phyloP scores from a whole-genome alignment of 2,888 invertebrate species.

The Cantharis flavilabris region DNA sequence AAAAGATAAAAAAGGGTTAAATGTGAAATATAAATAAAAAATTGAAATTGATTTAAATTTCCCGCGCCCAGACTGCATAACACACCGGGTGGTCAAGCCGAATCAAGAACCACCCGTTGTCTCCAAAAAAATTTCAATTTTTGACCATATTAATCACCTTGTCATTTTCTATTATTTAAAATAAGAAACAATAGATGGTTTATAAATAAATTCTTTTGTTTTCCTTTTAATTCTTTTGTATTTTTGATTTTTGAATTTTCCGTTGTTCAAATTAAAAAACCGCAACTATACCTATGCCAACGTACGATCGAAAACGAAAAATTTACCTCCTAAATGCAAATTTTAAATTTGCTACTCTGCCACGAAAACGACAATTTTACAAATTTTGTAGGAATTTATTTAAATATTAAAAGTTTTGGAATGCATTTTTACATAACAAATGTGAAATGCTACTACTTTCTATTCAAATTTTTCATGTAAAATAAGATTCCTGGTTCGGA shows the following conservation, averaged over 20 bases:
- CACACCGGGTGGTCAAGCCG: conserved; percentile 44
- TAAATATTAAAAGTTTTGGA: not conserved
- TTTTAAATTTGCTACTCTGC: not conserved
- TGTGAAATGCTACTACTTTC: not conserved
- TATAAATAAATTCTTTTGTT: conserved; percentile 21
- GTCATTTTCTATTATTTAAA: conserved; percentile 55
- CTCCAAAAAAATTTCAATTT: conserved; percentile 52
- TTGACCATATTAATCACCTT: conserved; percentile 55
- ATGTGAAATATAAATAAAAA: conserved; percentile 3
- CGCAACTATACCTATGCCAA: not conserved
- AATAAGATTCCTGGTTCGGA: not conserved
- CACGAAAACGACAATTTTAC: not conserved
- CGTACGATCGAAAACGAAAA: not conserved
- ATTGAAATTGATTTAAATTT: conserved; percentile 40
- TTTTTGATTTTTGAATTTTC: not conserved
- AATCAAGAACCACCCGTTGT: conserved; percentile 50
- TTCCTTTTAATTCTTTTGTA: conserved; percentile 3
- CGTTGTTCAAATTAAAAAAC: not conserved
- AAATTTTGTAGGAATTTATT: not conserved
- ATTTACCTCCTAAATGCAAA: not conserved
- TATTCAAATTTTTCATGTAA: not conserved
- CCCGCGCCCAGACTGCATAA: conserved; percentile 36
- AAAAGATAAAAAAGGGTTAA: conserved; percentile 9
- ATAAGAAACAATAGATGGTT: conserved; percentile 42
- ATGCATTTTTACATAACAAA: not conserved